These are phyloP conservation scores for Athripsodes cinereus DNA, from an alignment of 2,888 invertebrate genomes.

Conservation along the genomic window DNA sequence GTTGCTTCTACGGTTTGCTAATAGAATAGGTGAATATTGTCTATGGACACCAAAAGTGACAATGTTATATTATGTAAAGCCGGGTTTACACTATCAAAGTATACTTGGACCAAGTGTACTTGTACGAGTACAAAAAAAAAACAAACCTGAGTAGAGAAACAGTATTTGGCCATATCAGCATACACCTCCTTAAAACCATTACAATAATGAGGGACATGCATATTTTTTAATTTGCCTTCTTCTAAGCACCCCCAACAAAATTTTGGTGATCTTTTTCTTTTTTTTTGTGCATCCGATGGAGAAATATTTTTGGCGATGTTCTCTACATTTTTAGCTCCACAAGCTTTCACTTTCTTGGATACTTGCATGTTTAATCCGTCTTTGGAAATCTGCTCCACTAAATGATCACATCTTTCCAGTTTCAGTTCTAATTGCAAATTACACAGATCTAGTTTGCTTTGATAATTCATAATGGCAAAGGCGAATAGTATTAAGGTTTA, in stretches of 20 bases:
- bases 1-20: too few species aligned
- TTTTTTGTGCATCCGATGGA: not conserved
- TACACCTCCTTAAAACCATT: slow-evolving; percentile 9
- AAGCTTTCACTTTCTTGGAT: not conserved
- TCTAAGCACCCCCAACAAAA: slow-evolving; percentile 14
- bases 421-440: slow-evolving; percentile 7
- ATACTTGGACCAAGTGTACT: too few species aligned
- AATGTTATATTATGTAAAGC: too few species aligned
- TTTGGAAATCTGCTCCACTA: not conserved
- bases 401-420: slow-evolving; percentile 10
- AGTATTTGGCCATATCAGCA: slow-evolving; percentile 10
- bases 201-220: slow-evolving; percentile 4
- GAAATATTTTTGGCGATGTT: not conserved
- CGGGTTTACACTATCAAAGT: too few species aligned
- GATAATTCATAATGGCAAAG: too few species aligned
- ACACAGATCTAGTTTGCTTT: not conserved
- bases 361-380: not conserved
- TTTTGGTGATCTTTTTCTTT: not conserved
- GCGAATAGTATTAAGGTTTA: too few species aligned
- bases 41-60: too few species aligned
- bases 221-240: slow-evolving; percentile 9
- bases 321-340: not conserved
- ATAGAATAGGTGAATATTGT: too few species aligned
- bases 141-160: slow-evolving; percentile 17
- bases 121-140: too few species aligned